These are phyloP conservation scores for Notoglanidium macrostoma DNA, from an alignment of 2,797 vertebrate species.

Conservation along the genomic window DNA sequence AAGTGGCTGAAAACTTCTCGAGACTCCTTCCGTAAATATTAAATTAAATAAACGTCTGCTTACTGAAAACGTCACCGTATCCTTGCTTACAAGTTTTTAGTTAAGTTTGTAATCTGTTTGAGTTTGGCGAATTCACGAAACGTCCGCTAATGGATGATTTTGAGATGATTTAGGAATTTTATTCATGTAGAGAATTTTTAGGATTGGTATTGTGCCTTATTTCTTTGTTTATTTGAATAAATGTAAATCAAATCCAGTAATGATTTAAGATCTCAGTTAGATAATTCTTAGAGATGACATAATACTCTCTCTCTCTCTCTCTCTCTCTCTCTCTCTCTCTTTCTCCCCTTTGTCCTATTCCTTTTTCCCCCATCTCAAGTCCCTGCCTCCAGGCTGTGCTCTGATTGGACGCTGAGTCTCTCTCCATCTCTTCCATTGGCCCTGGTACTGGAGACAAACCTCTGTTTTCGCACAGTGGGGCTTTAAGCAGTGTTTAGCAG, in stretches of 20 bases:
- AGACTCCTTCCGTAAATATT: neutral
- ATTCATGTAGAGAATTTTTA: neutral
- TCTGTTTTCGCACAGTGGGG: conserved; percentile 32
- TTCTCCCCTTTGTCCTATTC: neutral
- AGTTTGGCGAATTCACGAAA: neutral
- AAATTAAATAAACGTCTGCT: neutral
- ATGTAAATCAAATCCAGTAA: neutral
- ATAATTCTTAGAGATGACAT: conserved; percentile 33
- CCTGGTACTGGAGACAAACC: conserved; percentile 11
- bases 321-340: neutral
- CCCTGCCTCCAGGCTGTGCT: conserved; percentile 57
- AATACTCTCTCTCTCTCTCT: conserved; percentile 26
- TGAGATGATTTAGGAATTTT: neutral
- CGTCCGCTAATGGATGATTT: neutral
- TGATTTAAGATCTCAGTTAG: neutral
- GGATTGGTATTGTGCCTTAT: neutral
- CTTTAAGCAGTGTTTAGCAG: conserved; percentile 37
- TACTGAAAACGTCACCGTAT: neutral
- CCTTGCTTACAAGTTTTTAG: neutral
- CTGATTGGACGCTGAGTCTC: conserved; percentile 62
- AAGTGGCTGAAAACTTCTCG: neutral
- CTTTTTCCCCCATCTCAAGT: conserved; percentile 29
- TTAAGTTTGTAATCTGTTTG: neutral
- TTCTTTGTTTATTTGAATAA: neutral
- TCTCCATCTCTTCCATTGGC: conserved; percentile 64